Percentiles rank a stretch among this genome's conserved stretches.
These are phyloP conservation scores for Lepisosteus oculatus DNA, from an alignment of 2,113 vertebrate species.

Conservation along the genomic window DNA sequence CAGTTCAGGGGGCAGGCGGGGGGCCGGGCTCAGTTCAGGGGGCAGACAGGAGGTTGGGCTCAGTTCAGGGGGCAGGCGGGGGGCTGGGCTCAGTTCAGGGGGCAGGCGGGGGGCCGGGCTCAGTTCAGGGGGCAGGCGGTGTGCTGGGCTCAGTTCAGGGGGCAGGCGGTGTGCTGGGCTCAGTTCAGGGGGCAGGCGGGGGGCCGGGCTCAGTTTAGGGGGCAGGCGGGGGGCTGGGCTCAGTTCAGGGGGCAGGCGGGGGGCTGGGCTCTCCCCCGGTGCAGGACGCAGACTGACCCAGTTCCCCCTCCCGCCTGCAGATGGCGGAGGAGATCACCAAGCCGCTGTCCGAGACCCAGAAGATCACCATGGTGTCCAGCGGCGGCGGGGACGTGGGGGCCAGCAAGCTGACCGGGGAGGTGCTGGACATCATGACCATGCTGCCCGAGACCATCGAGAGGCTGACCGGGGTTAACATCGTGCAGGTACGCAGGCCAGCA, in stretches of 20 bases:
- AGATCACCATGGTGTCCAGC: constrained; percentile 86
- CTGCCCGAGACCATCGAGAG: constrained; percentile 75
- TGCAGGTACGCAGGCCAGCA: constrained; percentile 61
- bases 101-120: too few relatives aligned
- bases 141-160: too few relatives aligned
- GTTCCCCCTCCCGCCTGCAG: constrained; percentile 42
- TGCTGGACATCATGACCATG: constrained; percentile 80
- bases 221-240: too few relatives aligned
- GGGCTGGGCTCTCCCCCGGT: not conserved
- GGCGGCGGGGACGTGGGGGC: constrained; percentile 75
- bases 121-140: too few relatives aligned
- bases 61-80: too few relatives aligned
- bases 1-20: too few relatives aligned
- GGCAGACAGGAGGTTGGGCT: too few relatives aligned
- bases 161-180: too few relatives aligned
- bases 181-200: too few relatives aligned
- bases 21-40: too few relatives aligned
- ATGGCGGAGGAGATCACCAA: constrained; percentile 85
- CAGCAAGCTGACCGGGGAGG: constrained; percentile 80
- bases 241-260: not conserved
- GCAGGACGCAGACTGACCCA: not conserved
- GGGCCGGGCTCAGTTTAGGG: too few relatives aligned
- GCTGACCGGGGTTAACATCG: constrained; percentile 81
- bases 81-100: too few relatives aligned
- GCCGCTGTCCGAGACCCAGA: constrained; percentile 67